Percentiles rank a stretch among this genome's conserved stretches.
These are phyloP conservation scores for Trichoplusia ni DNA, from an alignment of 1,140 invertebrate species.

Conservation along the genomic window DNA sequence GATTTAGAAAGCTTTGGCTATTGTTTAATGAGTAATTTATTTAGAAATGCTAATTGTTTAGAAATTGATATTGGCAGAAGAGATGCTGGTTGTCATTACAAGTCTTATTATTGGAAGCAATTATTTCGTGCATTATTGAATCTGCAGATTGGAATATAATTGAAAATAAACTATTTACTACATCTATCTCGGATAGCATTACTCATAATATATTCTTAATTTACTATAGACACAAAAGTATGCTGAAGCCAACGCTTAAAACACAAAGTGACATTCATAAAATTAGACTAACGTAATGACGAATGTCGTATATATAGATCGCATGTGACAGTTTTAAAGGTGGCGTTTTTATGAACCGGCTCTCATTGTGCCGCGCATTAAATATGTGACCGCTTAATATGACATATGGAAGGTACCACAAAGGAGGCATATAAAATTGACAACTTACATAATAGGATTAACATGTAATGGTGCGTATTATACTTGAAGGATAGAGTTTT, in stretches of 20 bases:
- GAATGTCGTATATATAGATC: constrained; percentile 72
- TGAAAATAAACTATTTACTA: too few relatives aligned
- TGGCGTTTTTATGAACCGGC: constrained; percentile 66
- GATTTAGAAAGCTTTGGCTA: not conserved
- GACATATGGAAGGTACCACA: constrained; percentile 70
- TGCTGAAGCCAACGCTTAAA: not conserved
- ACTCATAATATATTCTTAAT: constrained; percentile 3
- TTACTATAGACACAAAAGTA: constrained; percentile 29
- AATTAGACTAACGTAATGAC: constrained; percentile 68
- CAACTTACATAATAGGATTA: constrained; percentile 69
- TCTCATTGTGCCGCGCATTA: constrained; percentile 43
- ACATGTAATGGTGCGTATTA: constrained; percentile 58
- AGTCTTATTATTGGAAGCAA: not conserved
- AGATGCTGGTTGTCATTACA: not conserved
- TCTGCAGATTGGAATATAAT: too few relatives aligned
- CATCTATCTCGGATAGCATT: not conserved
- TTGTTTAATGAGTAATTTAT: not conserved
- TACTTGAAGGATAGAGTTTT: constrained; percentile 63
- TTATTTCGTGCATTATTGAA: too few relatives aligned
- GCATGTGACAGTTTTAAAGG: constrained; percentile 70
- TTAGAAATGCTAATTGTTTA: not conserved
- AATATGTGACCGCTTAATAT: constrained; percentile 69
- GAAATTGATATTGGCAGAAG: not conserved
- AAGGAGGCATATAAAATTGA: constrained; percentile 72
- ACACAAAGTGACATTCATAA: constrained; percentile 47